Evolutionary conservation across 1,140 invertebrate genomes (phyloP), one percentile per base, ranked within the genome.

Genomic region (Saccostrea echinata): DNA sequence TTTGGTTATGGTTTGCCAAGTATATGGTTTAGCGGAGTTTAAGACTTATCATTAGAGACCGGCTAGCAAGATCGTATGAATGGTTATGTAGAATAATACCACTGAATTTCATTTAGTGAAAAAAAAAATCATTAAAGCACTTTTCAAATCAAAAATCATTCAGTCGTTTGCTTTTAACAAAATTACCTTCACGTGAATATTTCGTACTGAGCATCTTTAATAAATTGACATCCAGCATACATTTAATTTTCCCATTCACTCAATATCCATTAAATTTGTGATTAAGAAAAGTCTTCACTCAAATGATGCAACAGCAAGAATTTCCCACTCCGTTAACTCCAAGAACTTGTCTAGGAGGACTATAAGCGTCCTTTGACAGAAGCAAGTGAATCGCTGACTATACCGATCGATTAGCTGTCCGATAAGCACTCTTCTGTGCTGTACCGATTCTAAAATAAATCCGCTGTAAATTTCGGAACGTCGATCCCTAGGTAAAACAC

Each of bases 401-500:
- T 35, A 2, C 9, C 27, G 12, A 76, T 76, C 68, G 68, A 76
- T 76, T 33, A 30, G 27, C 68, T 30, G 68, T 76, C 68, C 68
- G 68, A 76, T 76, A 30, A 76, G 27, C 68, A 3, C 11, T 76
- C 11, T 76, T 76, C 68, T 13, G 24, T 30, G 68, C 13, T 11
- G 68, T 30, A 76, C 68, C 68, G 68, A 33, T 27, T 76, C 68
- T 76, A 76, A 76, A 76, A 76, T 30, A 30, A 76, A 27, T 76
- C 30, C 68, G 68, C 3, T 27, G 27, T 76, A 76, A 76, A 33
- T 76, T 76, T 30, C 30, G 68, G 27, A 76, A 13, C 33, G 68
- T 30, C 11, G 68, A 76, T 76, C 27, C 16, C 27, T 76, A 30
- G 18, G 68, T 76, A 16, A 76, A 76, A 30, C 30, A 76, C 30